phyloP scores from a whole-genome alignment of 2,113 vertebrate genomes.

The Paramisgurnus dabryanus region DNA sequence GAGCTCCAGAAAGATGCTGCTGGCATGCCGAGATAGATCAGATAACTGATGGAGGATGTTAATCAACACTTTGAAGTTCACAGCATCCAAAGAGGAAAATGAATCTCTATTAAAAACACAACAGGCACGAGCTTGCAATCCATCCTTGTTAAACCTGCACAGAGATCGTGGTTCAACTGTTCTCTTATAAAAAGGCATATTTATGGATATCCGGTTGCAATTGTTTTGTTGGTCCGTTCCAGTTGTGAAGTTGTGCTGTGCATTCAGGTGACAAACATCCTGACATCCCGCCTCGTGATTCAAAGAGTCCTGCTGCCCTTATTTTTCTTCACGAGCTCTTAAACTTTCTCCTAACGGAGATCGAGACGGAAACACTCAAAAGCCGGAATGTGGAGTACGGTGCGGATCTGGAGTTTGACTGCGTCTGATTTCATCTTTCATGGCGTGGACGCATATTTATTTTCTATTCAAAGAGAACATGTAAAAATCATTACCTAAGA shows the following conservation, averaged over 20 bases:
- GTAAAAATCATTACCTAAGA: no score
- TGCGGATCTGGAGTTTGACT: slow-evolving; percentile 23
- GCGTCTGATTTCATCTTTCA: background rate
- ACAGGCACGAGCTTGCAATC: slow-evolving; percentile 20
- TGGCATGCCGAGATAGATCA: slow-evolving; percentile 80
- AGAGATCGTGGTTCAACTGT: slow-evolving; percentile 70
- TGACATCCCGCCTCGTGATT: slow-evolving; percentile 47
- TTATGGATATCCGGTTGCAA: background rate
- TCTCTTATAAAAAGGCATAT: slow-evolving; percentile 80
- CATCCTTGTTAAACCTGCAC: slow-evolving; percentile 61
- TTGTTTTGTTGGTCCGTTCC: background rate
- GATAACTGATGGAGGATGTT: slow-evolving; percentile 81
- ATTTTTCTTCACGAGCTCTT: slow-evolving; percentile 4
- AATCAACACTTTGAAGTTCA: slow-evolving; percentile 72
- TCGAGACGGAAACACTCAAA: background rate
- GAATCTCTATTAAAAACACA: slow-evolving; percentile 35
- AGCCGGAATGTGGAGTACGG: background rate
- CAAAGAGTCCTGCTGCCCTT: slow-evolving; percentile 38
- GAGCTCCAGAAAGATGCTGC: slow-evolving; percentile 80
- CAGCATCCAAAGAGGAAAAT: slow-evolving; percentile 77
- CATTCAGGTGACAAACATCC: background rate
- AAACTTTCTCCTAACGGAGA: slow-evolving; percentile 4
- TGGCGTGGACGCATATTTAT: background rate
- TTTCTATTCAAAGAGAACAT: no score
- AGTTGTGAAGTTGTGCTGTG: background rate